These are phyloP conservation scores for Parelbella ahira DNA, from an alignment of 2,888 invertebrate species.

Conservation along the genomic window DNA sequence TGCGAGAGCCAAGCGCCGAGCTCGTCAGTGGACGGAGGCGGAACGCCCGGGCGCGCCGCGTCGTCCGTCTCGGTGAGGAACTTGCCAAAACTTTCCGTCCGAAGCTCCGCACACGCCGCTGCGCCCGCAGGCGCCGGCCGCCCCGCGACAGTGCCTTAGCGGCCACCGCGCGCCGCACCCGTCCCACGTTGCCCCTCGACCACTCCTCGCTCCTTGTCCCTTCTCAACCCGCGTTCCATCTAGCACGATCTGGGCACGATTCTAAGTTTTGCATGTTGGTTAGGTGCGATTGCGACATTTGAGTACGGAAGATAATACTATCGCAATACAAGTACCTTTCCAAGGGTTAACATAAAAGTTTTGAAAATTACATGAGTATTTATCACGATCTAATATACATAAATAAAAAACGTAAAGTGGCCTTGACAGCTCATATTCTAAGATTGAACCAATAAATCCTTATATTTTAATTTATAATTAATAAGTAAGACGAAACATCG, in stretches of 20 bases:
- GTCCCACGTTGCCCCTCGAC: slow-evolving; percentile 19
- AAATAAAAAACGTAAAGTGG: no score
- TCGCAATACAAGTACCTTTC: no score
- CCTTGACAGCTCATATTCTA: no score
- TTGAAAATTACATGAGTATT: no score
- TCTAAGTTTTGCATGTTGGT: not conserved
- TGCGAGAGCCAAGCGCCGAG: slow-evolving; percentile 66
- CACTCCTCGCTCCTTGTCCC: not conserved
- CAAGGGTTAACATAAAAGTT: no score
- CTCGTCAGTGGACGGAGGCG: slow-evolving; percentile 48
- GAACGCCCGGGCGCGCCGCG: slow-evolving; percentile 47
- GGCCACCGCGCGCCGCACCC: slow-evolving; percentile 33
- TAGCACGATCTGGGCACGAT: no score
- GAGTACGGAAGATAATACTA: slow-evolving; percentile 2
- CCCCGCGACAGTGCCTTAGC: slow-evolving; percentile 60
- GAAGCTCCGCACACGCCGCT: slow-evolving; percentile 63
- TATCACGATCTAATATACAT: no score
- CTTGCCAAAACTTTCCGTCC: slow-evolving; percentile 78
- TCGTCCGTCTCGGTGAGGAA: slow-evolving; percentile 60
- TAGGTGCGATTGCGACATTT: not conserved
- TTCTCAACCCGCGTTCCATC: slow-evolving; percentile 7
- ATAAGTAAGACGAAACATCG: no score
- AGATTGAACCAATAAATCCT: no score
- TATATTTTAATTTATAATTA: no score
- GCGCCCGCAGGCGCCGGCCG: slow-evolving; percentile 41